A percentile compares a stretch with the other conserved stretches of the same genome.
Conservation (phyloP, 2,797 vertebrate genomes). For the Moxostoma hubbsi region DNA sequence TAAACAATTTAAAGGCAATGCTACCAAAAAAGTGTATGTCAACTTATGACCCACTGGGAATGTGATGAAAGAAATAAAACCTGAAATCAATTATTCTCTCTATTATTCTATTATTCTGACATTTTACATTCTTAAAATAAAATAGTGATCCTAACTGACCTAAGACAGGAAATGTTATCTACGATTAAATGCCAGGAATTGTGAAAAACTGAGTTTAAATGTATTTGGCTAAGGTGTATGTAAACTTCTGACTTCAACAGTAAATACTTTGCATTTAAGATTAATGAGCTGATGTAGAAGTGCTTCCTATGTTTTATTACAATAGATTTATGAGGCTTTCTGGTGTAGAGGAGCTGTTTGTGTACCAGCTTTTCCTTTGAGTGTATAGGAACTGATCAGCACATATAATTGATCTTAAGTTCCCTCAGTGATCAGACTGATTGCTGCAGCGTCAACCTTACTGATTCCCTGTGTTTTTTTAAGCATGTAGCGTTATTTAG, state of each 20-base stretch:
- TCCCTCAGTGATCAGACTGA: background rate
- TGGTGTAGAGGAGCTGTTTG: background rate
- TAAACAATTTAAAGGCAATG: too few relatives aligned
- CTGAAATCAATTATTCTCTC: too few relatives aligned
- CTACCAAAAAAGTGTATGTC: too few relatives aligned
- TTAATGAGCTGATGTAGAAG: background rate
- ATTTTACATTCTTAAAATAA: too few relatives aligned
- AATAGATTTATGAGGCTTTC: background rate
- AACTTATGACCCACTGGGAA: too few relatives aligned
- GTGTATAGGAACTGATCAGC: background rate
- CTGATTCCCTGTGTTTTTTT: background rate
- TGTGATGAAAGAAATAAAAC: too few relatives aligned
- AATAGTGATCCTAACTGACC: too few relatives aligned
- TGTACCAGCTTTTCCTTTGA: background rate
- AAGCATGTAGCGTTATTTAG: background rate
- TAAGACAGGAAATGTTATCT: too few relatives aligned
- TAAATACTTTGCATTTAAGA: background rate
- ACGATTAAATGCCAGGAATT: too few relatives aligned
- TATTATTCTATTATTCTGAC: too few relatives aligned
- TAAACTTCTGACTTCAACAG: background rate
- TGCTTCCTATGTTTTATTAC: background rate
- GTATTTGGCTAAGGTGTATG: background rate
- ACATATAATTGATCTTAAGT: constrained; percentile 1
- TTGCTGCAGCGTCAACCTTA: background rate
- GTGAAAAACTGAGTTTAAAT: too few relatives aligned